Evolutionary conservation across 2,797 vertebrate genomes (phyloP), one percentile per base, ranked within the genome.

Genomic region (Crenichthys baileyi): DNA sequence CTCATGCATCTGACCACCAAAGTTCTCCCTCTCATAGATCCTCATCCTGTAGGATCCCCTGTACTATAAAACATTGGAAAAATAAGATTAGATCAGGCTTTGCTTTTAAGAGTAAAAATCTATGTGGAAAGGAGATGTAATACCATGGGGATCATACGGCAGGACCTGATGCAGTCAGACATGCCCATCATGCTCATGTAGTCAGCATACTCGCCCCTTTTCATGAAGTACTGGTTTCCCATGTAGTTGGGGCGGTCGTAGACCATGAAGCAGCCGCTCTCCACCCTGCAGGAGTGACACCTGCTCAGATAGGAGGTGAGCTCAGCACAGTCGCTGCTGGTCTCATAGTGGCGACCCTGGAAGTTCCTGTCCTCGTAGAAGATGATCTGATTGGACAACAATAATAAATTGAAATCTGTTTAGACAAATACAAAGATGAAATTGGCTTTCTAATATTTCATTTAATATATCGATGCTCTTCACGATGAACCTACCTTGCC

Each of bases 301-400:
- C 81, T 90, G 89, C 68, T 93, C 90, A 93, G 82, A 89, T 87
- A 89, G 86, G 89, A 87, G 88, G 90, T 88, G 91, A 96, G 82
- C 48, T 96, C 95, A 1, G 92, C 0, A 5, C 93, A 93, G 83
- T 96, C 95, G 36, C 89, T 90, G 71, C 78, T 94, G 81, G 88
- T 93, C 83, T 95, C 95, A 83, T 94, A 95, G 80, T 88, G 94
- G 71, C 92, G 93, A 48, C 95, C 93, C 93, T 92, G 90, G 88
- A 96, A 68, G 65, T 68, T 68, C 65, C 12, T 68, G 41, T 68
- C 65, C 65, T 68, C 65, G 24, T 68, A 68, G 74, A 95, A 95
- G 83, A 81, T 93, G 76, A 95, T 93, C 94, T 97, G 39, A 70
- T 24, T 46, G 46, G 65, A 68, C 39, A 2, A 67, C 15, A 70